Evolutionary conservation across 2,797 vertebrate genomes (phyloP).

Genomic region (Sebastes minor): DNA sequence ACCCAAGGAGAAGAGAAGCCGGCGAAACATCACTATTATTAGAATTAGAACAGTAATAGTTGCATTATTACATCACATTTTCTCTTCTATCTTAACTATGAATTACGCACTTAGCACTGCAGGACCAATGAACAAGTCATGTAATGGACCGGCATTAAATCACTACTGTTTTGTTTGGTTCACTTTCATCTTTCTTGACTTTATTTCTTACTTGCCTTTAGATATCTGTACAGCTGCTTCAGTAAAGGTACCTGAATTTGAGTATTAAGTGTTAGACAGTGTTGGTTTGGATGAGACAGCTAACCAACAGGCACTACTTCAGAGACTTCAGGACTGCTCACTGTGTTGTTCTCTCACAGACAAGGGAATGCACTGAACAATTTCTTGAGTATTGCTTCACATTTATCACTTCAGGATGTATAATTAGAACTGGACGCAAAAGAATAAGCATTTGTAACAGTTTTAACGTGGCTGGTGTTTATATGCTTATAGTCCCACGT

Average conservation of each 20-base stretch:
- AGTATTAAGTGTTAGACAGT: background rate
- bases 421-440: conserved; percentile 19
- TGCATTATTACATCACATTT: background rate
- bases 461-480: conserved; percentile 48
- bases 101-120: conserved; percentile 2
- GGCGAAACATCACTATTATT: background rate
- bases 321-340: background rate
- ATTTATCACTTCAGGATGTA: conserved; percentile 52
- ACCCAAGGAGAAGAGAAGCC: conserved; percentile 24
- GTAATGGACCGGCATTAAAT: background rate
- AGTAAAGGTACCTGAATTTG: background rate
- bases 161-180: background rate
- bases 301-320: background rate
- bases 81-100: background rate
- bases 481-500: conserved; percentile 21
- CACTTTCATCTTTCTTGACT: background rate
- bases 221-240: background rate
- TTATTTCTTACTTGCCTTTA: background rate
- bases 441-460: background rate
- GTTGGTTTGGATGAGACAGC: background rate
- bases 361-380: background rate
- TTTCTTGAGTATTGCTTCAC: background rate
- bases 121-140: conserved; percentile 3
- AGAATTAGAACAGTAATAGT: background rate
- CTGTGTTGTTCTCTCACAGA: background rate